Base-by-base conservation (phyloP, 2,888 invertebrate genomes). In the Prenolepis imparis region DNA sequence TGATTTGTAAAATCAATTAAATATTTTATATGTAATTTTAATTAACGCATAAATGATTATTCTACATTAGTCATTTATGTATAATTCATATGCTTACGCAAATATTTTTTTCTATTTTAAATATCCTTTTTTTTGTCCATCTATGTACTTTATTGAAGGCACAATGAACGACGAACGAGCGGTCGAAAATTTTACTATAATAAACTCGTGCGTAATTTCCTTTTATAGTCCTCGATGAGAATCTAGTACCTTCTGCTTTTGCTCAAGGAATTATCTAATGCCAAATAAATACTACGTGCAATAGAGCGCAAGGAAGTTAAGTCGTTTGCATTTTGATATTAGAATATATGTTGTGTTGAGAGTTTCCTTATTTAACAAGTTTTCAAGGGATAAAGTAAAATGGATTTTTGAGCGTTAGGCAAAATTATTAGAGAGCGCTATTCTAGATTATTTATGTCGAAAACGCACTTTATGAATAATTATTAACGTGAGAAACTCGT, bases 191-290 rank as follows among this genome's bases (percentile, higher is more conserved):
- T 86, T 77, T 85, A 87, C 86, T 87, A 85, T 75, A 82, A 84
- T 78, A 84, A 89, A 86, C 87, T 85, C 77, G 72, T 80, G 28
- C 59, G 74, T 85, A 61, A 86, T 63, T 84, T 84, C 75, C 61
- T 59, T 59, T 73, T 68, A 83, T 83, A 75, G 66, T 70, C 68
- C 70, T 78, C 70, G 64, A 72, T 72, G 24, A 80, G 48, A 78
- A 78, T 87, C 84, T 85, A 87, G 83, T 89, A 91, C 84, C 82
- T 86, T 82, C 75, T 84, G 89, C 88, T 90, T 80, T 91, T 89
- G 90, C 91, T 91, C 91, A 89, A 91, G 82, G 84, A 85, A 86
- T 70, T 85, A 83, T 39, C 73, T 83, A 74, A 88, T 87, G 70
- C 57, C 77, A 72, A 82, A 78, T 66, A 67, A 39, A 73, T 78